Conservation (phyloP, 2,888 invertebrate genomes). For the Craniophora ligustri region DNA sequence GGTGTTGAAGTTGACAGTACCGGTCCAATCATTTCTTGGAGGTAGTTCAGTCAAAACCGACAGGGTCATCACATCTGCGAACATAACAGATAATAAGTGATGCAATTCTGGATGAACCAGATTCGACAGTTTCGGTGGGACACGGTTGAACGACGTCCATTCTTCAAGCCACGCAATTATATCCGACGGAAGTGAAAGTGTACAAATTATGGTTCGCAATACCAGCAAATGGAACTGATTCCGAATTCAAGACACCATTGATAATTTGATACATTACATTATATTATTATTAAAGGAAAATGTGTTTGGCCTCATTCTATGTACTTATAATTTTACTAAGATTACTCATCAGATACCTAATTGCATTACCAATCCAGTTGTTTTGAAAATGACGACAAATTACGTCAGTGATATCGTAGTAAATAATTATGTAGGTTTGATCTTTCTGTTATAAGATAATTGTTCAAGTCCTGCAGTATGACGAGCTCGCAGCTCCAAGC, state of each 20-base stretch:
- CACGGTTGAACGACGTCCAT: conserved; percentile 40
- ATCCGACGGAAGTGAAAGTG: conserved; percentile 52
- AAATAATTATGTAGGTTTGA: not conserved
- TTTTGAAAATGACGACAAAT: too few species aligned
- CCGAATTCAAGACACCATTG: conserved; percentile 22
- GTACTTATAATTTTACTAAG: too few species aligned
- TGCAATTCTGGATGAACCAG: conserved; percentile 32
- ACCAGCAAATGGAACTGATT: conserved; percentile 24
- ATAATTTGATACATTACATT: too few species aligned
- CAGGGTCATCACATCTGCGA: conserved; percentile 65
- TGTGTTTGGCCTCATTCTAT: too few species aligned
- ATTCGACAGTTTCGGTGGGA: conserved; percentile 25
- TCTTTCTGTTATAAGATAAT: too few species aligned
- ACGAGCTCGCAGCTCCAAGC: too few species aligned
- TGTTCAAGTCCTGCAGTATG: too few species aligned
- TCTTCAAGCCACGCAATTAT: conserved; percentile 41
- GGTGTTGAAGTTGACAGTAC: conserved; percentile 66
- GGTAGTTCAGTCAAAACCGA: conserved; percentile 78
- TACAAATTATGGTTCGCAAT: conserved; percentile 35
- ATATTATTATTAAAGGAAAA: too few species aligned
- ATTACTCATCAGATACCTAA: too few species aligned
- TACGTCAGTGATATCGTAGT: too few species aligned
- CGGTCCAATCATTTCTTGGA: conserved; percentile 67
- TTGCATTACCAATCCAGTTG: too few species aligned
- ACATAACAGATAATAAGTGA: not conserved